phyloP scores from a whole-genome alignment of 2,113 vertebrate genomes.

The Psilopogon haemacephalus region DNA sequence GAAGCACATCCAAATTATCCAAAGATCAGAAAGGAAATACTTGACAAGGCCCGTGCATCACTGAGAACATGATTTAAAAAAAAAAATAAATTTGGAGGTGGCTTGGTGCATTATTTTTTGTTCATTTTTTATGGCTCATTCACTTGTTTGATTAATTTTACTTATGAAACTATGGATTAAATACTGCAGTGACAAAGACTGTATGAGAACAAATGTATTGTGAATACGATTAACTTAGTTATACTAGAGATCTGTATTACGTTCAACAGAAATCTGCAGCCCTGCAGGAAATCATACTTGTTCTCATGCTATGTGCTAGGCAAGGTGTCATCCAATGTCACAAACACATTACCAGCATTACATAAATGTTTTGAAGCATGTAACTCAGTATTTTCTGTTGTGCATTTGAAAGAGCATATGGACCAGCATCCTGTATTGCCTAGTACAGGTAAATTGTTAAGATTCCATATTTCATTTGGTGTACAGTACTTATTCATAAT shows the following conservation, averaged over 20 bases:
- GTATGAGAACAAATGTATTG: background rate
- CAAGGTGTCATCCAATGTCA: background rate
- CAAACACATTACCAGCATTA: background rate
- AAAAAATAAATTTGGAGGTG: too few relatives aligned
- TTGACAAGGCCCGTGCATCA: slow-evolving; percentile 92
- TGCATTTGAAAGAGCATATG: background rate
- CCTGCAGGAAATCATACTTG: background rate
- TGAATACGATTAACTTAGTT: background rate
- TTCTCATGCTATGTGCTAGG: background rate
- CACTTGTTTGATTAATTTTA: background rate
- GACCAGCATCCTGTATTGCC: background rate
- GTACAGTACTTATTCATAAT: background rate
- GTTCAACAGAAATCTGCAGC: background rate
- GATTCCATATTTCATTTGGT: background rate
- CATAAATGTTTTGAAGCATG: background rate
- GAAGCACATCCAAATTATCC: slow-evolving; percentile 91
- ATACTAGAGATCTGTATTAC: background rate
- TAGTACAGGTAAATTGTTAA: background rate
- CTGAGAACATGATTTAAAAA: slow-evolving; percentile 85
- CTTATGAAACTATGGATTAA: background rate
- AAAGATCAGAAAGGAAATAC: slow-evolving; percentile 94
- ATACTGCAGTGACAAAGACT: background rate
- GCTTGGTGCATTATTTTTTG: too few relatives aligned
- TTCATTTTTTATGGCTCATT: background rate
- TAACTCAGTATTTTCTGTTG: background rate